Evolutionary conservation across 2,113 vertebrate genomes (phyloP), one percentile per base, ranked within the genome.

Genomic region (Trinectes maculatus): DNA sequence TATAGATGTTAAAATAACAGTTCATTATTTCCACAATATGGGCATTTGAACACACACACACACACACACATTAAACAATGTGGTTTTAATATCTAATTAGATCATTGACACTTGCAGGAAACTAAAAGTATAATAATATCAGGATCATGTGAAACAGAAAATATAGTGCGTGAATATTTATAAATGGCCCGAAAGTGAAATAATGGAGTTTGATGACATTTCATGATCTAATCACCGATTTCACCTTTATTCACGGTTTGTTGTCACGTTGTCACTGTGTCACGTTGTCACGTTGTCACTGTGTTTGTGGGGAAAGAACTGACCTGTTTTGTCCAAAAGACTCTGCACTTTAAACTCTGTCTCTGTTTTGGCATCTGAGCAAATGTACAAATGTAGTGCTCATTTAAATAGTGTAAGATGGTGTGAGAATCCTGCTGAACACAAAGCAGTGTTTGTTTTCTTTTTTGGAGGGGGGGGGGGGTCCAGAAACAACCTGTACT

Each of bases 351-450:
- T 89, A 85, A 87, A 63, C 62, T 48, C 61, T 21, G 16, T 74
- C 48, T 81, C 71, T 84, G 71, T 85, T 88, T 82, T 84, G 84
- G 82, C 80, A 87, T 79, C 84, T 86, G 81, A 82, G 58, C 53
- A 56, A 83, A 86, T 74, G 48, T n/a, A 65, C 15, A 31, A 65
- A 66, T 26, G 37, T 78, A 67, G 71, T 11, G 24, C 70, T 51
- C 37, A 33, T 73, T 56, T 71, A 67, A 31, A 63, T 63, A 25
- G 53, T 87, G 60, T 75, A 74, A 67, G n/a, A 75, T 80, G 58
- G n/a, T 74, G 82, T 83, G 82, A 52, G 37, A 6, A 21, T 24
- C 83, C 86, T 92, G 91, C 90, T 91, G 89, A 89, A 70, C 86
- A 77, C 61, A 71, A 52, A 88, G 29, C 87, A 80, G 85, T 80